Conservation (phyloP, 2,797 vertebrate genomes). For the Rhinogobio ventralis region DNA sequence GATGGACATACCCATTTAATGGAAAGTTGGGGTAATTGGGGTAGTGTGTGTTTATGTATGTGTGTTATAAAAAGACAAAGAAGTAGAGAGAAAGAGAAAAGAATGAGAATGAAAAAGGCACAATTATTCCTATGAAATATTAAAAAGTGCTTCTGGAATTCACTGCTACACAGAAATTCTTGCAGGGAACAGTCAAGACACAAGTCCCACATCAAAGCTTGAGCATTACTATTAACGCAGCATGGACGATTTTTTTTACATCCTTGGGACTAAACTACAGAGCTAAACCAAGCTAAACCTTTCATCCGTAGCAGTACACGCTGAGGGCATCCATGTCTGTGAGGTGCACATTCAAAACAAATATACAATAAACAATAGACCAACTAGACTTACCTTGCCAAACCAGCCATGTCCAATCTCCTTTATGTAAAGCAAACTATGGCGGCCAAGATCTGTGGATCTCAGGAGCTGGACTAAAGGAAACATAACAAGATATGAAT, state of each 20-base stretch:
- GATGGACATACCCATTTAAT: conserved; percentile 73
- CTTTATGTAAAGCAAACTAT: conserved; percentile 93
- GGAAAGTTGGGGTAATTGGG: conserved; percentile 66
- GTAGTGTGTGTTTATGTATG: conserved; percentile 61
- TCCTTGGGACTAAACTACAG: conserved; percentile 25
- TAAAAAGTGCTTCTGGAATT: conserved; percentile 11
- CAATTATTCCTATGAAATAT: conserved; percentile 22
- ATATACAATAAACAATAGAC: conserved; percentile 24
- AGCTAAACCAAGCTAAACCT: conserved; percentile 32
- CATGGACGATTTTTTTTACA: conserved; percentile 48
- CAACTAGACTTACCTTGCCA: conserved; percentile 86
- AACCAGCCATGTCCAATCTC: conserved; percentile 98
- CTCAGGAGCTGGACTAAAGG: conserved; percentile 87
- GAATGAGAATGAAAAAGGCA: conserved; percentile 62
- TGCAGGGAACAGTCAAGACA: conserved; percentile 2
- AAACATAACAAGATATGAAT: conserved; percentile 21
- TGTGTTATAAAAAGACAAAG: conserved; percentile 60
- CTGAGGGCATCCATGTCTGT: background rate
- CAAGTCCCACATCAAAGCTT: conserved; percentile 57
- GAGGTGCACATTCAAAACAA: background rate
- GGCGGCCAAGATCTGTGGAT: conserved; percentile 85
- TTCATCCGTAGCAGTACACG: conserved; percentile 38
- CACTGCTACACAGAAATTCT: conserved; percentile 37
- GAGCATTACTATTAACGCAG: conserved; percentile 38
- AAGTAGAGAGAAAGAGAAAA: conserved; percentile 54